Percentiles rank a stretch among this genome's conserved stretches.
phyloP scores from a whole-genome alignment of 2,113 vertebrate genomes.

The Oncorhynchus clarkii region DNA sequence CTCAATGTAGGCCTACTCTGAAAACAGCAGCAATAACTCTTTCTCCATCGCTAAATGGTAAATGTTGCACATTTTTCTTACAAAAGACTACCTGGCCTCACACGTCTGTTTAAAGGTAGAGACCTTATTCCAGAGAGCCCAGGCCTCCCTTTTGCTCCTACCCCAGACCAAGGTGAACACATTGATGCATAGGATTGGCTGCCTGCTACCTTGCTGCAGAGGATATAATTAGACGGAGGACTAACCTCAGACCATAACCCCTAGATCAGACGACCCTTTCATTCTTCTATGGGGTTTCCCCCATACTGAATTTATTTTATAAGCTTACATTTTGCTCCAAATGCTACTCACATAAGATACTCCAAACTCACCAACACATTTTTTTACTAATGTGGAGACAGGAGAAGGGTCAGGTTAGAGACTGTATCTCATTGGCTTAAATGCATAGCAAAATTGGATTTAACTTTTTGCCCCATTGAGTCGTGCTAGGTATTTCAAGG shows the following conservation, averaged over 20 bases:
- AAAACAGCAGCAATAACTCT: too few relatives aligned
- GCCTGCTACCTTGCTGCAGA: conserved; percentile 25
- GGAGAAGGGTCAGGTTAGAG: not conserved
- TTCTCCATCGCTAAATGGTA: too few relatives aligned
- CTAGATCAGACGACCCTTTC: conserved; percentile 26
- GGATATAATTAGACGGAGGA: conserved; percentile 74
- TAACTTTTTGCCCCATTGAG: too few relatives aligned
- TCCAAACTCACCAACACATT: too few relatives aligned
- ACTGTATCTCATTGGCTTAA: not conserved
- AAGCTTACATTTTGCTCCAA: not conserved
- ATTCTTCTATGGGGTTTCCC: not conserved
- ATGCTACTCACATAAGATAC: not conserved
- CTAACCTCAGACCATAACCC: conserved; percentile 46
- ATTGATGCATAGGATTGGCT: conserved; percentile 31
- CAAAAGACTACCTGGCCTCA: not conserved
- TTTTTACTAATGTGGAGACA: not conserved
- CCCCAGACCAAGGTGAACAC: conserved; percentile 61
- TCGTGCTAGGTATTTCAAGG: not conserved
- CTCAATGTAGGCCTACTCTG: not conserved
- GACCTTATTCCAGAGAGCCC: conserved; percentile 40
- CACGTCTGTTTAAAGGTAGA: conserved; percentile 42
- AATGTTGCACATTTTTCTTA: not conserved
- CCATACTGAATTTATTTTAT: not conserved
- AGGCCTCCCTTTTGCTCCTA: conserved; percentile 58
- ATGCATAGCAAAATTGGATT: not conserved